phyloP scores from a whole-genome alignment of 2,113 vertebrate genomes.

The Labrus mixtus region DNA sequence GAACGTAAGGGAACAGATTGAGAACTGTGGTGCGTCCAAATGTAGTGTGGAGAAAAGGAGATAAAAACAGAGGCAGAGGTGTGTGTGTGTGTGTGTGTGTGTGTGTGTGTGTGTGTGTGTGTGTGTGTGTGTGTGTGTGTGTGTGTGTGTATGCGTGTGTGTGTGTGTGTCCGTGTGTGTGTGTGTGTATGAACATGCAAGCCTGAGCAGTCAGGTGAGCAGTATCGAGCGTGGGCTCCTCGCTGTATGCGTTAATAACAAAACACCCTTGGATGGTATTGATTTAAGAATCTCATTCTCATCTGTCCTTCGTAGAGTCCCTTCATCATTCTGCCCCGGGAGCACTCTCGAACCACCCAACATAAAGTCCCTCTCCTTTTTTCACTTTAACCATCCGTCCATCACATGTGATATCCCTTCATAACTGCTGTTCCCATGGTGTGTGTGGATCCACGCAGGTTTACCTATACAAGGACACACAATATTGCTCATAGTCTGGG shows the following conservation, averaged over 20 bases:
- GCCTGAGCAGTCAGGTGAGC: slow-evolving; percentile 41
- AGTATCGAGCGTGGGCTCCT: slow-evolving; percentile 45
- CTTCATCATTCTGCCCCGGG: slow-evolving; percentile 55
- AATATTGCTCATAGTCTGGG: no score
- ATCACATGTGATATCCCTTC: slow-evolving; percentile 9
- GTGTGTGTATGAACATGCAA: not conserved
- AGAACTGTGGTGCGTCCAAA: no score
- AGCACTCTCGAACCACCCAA: not conserved
- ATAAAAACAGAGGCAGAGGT: slow-evolving; percentile 1
- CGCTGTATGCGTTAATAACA: slow-evolving; percentile 55
- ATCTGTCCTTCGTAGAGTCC: slow-evolving; percentile 64
- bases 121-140: not conserved
- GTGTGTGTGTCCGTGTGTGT: not conserved
- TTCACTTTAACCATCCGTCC: slow-evolving; percentile 2
- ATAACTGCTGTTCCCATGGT: not conserved
- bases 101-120: slow-evolving; percentile 17
- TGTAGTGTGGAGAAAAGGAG: slow-evolving; percentile 3
- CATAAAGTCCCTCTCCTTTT: not conserved
- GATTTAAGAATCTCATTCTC: slow-evolving; percentile 61
- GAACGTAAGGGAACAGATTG: not conserved
- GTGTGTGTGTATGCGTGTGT: slow-evolving; percentile 15
- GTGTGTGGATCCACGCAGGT: not conserved
- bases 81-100: not conserved
- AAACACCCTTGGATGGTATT: slow-evolving; percentile 64
- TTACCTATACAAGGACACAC: not conserved